Percentiles rank a stretch among this genome's conserved stretches.
Evolutionary conservation across 2,797 vertebrate species (phyloP).

Genomic region (Pangasius macronema): DNA sequence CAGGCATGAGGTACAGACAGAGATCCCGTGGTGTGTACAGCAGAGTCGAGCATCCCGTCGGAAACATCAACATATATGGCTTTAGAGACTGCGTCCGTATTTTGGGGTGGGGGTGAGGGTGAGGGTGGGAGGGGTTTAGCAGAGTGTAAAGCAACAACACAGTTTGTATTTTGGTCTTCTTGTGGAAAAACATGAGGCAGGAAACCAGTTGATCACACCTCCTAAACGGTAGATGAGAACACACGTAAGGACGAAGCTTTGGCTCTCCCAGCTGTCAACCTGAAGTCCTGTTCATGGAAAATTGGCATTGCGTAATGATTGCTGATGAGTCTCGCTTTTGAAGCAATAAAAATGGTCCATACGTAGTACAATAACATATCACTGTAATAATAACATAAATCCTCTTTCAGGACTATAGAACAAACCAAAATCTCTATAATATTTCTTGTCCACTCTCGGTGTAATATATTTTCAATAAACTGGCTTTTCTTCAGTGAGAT

Average conservation of each 20-base stretch:
- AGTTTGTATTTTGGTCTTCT: conserved; percentile 3
- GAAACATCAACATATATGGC: conserved; percentile 72
- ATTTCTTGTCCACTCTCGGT: conserved; percentile 35
- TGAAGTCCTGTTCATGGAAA: conserved; percentile 34
- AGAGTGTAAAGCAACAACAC: conserved; percentile 12
- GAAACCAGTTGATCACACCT: neutral
- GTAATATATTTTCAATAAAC: conserved; percentile 3
- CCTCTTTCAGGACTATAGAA: conserved; percentile 66
- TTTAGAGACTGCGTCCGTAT: conserved; percentile 62
- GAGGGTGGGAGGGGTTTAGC: neutral
- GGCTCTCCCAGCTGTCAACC: conserved; percentile 39
- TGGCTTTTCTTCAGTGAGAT: conserved; percentile 21
- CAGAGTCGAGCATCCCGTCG: conserved; percentile 67
- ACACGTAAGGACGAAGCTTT: conserved; percentile 37
- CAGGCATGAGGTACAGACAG: conserved; percentile 97
- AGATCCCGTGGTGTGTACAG: conserved; percentile 74
- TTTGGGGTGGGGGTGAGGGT: conserved; percentile 7
- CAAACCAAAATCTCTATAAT: conserved; percentile 35
- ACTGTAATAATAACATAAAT: conserved; percentile 69
- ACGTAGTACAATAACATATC: conserved; percentile 70
- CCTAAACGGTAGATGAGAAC: conserved; percentile 2
- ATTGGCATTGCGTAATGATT: conserved; percentile 51
- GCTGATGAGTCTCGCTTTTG: conserved; percentile 61
- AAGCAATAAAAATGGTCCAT: conserved; percentile 63
- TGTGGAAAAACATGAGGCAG: neutral